These are phyloP conservation scores for Rhagonycha fulva DNA, from an alignment of 2,888 invertebrate species.

Conservation along the genomic window DNA sequence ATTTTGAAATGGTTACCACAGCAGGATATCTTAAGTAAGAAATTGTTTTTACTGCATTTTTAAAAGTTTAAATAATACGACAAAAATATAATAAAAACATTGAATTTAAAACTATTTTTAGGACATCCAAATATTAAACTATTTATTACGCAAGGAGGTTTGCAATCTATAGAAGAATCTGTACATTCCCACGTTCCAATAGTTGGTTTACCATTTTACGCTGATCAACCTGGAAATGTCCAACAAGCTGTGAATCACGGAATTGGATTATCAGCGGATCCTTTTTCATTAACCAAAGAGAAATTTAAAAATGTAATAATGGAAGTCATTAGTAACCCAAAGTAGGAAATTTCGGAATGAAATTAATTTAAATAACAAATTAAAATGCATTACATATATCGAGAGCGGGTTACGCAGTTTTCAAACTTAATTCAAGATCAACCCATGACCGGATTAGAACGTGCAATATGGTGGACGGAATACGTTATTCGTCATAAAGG, in stretches of 20 bases:
- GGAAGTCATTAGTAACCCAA: constrained; percentile 25
- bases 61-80: neutral
- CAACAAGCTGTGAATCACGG: constrained; percentile 26
- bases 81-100: no score
- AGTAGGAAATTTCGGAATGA: no score
- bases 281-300: constrained; percentile 42
- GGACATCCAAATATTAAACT: constrained; percentile 55
- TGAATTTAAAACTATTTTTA: no score
- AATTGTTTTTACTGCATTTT: neutral
- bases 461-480: constrained; percentile 44
- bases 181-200: constrained; percentile 53
- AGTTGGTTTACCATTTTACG: constrained; percentile 53
- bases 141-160: constrained; percentile 57
- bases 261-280: constrained; percentile 47
- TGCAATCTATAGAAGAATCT: constrained; percentile 56
- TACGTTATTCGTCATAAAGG: constrained; percentile 42
- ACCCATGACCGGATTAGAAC: constrained; percentile 38
- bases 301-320: constrained; percentile 42
- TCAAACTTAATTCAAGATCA: constrained; percentile 36
- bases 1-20: constrained; percentile 53
- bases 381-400: constrained; percentile 36
- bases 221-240: constrained; percentile 53
- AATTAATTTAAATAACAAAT: no score
- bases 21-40: constrained; percentile 48
- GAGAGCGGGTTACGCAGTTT: constrained; percentile 25